phyloP scores from a whole-genome alignment of 2,113 vertebrate genomes.

The Turdus rufiventris region DNA sequence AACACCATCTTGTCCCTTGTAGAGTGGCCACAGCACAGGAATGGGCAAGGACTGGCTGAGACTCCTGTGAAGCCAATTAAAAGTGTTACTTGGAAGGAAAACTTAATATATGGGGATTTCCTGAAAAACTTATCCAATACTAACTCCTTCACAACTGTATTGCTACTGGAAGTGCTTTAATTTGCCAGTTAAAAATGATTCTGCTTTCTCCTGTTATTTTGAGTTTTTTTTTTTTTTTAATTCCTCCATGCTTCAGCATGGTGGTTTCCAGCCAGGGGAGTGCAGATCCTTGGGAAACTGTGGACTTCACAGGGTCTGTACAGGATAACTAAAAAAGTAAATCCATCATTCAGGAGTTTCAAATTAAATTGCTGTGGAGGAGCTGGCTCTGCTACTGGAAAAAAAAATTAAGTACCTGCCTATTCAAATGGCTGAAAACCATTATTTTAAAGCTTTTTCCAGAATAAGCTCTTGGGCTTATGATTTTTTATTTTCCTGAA shows the following conservation, averaged over 20 bases:
- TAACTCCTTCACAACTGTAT: neutral
- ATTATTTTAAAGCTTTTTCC: neutral
- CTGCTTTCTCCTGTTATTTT: neutral
- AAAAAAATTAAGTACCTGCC: neutral
- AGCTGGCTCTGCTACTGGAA: neutral
- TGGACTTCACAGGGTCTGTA: neutral
- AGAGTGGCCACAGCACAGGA: neutral
- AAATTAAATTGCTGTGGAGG: neutral
- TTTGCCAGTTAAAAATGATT: neutral
- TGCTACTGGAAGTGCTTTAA: neutral
- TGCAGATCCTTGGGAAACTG: neutral
- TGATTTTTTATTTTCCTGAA: neutral
- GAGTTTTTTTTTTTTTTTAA: neutral
- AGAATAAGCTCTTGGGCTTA: neutral
- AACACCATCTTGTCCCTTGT: neutral
- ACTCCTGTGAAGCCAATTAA: neutral
- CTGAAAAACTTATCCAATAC: fast-evolving
- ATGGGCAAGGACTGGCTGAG: neutral
- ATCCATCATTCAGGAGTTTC: neutral
- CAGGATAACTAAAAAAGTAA: neutral
- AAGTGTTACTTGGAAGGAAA: neutral
- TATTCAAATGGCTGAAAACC: neutral
- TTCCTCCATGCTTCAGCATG: neutral
- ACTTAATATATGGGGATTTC: neutral
- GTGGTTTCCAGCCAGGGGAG: neutral